Conservation (phyloP, 2,797 vertebrate species). For the Dendrocincla fuliginosa region DNA sequence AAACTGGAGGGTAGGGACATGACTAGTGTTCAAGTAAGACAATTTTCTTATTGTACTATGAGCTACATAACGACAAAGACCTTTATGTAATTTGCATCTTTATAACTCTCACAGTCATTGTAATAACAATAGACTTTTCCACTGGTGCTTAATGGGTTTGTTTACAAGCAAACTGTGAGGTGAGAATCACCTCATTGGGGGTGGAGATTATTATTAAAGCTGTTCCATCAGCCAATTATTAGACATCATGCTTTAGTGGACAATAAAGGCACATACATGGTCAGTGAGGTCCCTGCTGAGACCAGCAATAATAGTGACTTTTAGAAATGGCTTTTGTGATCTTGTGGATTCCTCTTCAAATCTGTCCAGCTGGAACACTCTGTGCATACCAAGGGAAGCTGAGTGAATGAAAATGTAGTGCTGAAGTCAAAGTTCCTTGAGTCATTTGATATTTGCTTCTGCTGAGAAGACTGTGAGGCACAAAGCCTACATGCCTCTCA, state of each 20-base stretch:
- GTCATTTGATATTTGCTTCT: background rate
- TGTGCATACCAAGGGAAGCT: background rate
- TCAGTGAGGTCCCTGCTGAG: background rate
- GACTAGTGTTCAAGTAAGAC: background rate
- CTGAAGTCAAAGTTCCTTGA: background rate
- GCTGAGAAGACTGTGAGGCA: background rate
- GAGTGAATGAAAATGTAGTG: background rate
- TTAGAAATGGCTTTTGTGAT: background rate
- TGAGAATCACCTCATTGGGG: background rate
- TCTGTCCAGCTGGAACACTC: background rate
- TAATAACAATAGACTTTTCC: background rate
- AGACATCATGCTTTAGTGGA: background rate
- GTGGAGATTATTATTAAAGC: background rate
- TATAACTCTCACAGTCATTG: background rate
- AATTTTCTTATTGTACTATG: background rate
- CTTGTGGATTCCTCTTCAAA: background rate
- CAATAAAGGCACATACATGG: background rate
- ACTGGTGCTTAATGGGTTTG: background rate
- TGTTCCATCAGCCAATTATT: background rate
- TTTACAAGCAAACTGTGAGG: background rate
- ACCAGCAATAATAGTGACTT: background rate
- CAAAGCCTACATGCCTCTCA: background rate
- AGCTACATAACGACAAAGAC: background rate
- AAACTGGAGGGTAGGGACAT: background rate
- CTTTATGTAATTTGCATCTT: background rate